Conservation (phyloP, 2,888 invertebrate species). For the Eristalinus sepulchralis region DNA sequence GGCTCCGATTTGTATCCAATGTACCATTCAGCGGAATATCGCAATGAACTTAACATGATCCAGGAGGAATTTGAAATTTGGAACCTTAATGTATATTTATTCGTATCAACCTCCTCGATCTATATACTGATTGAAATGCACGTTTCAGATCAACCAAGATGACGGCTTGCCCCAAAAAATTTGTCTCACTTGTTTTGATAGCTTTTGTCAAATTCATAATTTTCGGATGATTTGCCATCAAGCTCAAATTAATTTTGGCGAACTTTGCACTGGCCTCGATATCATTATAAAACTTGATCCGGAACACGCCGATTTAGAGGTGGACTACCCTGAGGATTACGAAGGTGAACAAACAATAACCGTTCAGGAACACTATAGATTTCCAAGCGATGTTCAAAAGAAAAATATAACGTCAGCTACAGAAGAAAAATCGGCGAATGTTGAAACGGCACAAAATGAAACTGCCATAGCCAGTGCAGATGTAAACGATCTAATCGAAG, state of each 20-base stretch:
- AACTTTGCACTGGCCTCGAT: conserved; percentile 55
- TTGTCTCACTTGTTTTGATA: conserved; percentile 60
- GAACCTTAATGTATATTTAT: conserved; percentile 47
- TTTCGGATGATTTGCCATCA: conserved; percentile 58
- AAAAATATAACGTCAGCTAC: neutral
- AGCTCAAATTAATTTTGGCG: conserved; percentile 53
- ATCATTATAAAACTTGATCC: conserved; percentile 56
- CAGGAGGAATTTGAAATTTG: conserved; percentile 54
- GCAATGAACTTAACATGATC: conserved; percentile 46
- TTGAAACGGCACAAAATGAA: neutral
- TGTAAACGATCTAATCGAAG: neutral
- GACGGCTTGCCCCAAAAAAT: conserved; percentile 61
- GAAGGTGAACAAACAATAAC: conserved; percentile 54
- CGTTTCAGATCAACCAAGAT: conserved; percentile 39
- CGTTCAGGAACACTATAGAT: conserved; percentile 58
- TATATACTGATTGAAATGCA: neutral
- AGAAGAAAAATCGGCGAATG: neutral
- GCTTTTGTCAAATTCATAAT: conserved; percentile 63
- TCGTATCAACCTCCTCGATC: neutral
- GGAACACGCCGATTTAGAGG: conserved; percentile 14
- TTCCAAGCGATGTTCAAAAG: conserved; percentile 17
- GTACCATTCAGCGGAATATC: conserved; percentile 47
- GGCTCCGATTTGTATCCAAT: conserved; percentile 44
- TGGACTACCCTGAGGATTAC: conserved; percentile 43
- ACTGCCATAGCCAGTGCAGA: neutral